Conservation (phyloP, 2,113 vertebrate genomes). For the Bostrychus sinensis region DNA sequence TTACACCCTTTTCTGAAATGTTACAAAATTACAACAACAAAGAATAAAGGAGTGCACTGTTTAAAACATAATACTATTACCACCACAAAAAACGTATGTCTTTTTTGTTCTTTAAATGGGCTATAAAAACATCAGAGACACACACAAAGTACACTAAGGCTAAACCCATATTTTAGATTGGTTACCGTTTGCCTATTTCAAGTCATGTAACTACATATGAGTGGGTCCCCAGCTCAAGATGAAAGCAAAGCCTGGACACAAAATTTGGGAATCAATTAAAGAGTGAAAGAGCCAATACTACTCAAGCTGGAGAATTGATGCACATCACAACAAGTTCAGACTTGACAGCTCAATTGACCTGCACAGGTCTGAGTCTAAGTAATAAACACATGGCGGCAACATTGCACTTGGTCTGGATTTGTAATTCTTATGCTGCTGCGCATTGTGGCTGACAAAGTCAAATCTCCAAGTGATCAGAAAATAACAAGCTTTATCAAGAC, state of each 20-base stretch:
- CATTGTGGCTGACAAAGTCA: not conserved
- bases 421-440: not conserved
- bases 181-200: not conserved
- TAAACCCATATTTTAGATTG: not conserved
- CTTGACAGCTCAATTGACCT: constrained; percentile 18
- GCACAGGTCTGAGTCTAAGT: constrained; percentile 1
- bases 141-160: not conserved
- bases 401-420: not conserved
- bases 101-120: too few relatives aligned
- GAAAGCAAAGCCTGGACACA: constrained; percentile 12
- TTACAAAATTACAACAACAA: too few relatives aligned
- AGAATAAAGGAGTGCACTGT: too few relatives aligned
- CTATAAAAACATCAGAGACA: not conserved
- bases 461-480: not conserved
- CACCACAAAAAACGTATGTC: too few relatives aligned
- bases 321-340: constrained; percentile 24
- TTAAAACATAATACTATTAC: too few relatives aligned
- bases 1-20: too few relatives aligned
- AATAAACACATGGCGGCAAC: not conserved
- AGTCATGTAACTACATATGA: not conserved
- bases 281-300: constrained; percentile 25
- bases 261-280: constrained; percentile 30
- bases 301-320: constrained; percentile 22
- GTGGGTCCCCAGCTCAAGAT: constrained; percentile 18
- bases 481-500: not conserved